Percentiles rank a stretch among this genome's conserved stretches.
These are phyloP conservation scores for Limosa lapponica DNA, from an alignment of 2,797 vertebrate genomes.

Conservation along the genomic window DNA sequence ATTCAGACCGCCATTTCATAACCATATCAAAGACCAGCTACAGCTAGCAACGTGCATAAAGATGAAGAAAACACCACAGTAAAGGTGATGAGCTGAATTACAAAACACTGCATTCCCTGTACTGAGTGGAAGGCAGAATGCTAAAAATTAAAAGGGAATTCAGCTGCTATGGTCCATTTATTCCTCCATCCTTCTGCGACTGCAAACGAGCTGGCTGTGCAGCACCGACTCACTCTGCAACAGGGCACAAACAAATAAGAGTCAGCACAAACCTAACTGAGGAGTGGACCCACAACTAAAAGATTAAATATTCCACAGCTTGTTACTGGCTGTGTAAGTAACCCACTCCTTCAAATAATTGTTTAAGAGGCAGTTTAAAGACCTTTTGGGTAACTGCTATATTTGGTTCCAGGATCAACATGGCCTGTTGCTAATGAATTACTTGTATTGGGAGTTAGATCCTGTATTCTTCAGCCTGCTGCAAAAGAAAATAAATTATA, in stretches of 20 bases:
- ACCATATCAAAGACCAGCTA: not conserved
- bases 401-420: slow-evolving; percentile 5
- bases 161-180: not conserved
- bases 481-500: not conserved
- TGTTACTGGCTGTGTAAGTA: not conserved
- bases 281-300: not conserved
- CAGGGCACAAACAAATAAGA: not conserved
- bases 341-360: not conserved
- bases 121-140: not conserved
- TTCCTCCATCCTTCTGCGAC: not conserved
- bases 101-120: not conserved
- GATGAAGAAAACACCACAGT: not conserved
- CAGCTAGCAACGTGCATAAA: not conserved
- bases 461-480: not conserved
- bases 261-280: not conserved
- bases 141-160: not conserved
- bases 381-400: not conserved
- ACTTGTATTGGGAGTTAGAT: not conserved
- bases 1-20: not conserved
- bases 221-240: not conserved
- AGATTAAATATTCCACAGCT: not conserved
- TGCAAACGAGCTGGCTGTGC: not conserved
- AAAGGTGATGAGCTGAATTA: not conserved
- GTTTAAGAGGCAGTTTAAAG: not conserved
- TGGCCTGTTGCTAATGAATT: not conserved